Conservation (phyloP, 2,797 vertebrate genomes). For the Gadopsis marmoratus region DNA sequence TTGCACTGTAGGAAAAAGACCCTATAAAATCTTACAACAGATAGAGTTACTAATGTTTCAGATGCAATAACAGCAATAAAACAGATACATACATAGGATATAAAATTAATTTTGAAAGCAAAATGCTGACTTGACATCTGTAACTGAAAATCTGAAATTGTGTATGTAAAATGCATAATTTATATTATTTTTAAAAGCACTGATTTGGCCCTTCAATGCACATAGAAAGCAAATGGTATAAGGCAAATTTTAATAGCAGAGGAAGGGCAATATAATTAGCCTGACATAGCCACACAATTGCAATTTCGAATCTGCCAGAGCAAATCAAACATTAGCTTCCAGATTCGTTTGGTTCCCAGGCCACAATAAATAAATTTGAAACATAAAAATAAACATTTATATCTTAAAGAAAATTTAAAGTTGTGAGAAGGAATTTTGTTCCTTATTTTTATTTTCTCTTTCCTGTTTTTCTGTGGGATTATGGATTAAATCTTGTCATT, state of each 20-base stretch:
- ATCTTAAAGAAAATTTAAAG: neutral
- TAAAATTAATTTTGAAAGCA: neutral
- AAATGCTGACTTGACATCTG: neutral
- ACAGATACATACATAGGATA: neutral
- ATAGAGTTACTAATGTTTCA: neutral
- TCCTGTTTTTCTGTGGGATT: neutral
- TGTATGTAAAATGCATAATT: neutral
- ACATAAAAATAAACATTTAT: no score
- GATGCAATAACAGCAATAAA: neutral
- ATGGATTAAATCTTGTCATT: no score
- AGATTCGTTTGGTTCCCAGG: no score
- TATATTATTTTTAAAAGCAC: neutral
- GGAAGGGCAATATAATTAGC: neutral
- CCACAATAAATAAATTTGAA: no score
- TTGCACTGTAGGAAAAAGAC: neutral
- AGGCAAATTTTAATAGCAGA: neutral
- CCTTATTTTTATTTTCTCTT: neutral
- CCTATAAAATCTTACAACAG: neutral
- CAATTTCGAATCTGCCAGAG: no score
- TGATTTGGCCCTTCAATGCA: neutral
- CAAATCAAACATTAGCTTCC: no score
- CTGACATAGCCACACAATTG: no score
- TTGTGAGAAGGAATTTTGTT: neutral
- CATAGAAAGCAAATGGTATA: neutral
- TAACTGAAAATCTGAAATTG: neutral